Conservation (phyloP, 2,797 vertebrate species). For the Garrulus glandarius region DNA sequence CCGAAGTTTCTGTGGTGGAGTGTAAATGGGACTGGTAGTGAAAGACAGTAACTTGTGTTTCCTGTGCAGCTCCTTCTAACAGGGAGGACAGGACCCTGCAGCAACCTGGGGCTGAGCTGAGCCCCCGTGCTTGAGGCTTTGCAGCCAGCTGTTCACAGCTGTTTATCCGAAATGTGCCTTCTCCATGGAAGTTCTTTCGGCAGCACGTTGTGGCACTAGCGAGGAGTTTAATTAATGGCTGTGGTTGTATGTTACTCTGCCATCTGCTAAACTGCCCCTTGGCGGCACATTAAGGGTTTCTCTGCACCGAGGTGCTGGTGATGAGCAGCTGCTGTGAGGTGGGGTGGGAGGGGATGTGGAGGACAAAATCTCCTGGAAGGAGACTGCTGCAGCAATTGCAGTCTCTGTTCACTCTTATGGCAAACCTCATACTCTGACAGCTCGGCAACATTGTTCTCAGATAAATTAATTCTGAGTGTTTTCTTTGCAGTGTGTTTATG, state of each 20-base stretch:
- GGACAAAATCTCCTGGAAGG: conserved; percentile 63
- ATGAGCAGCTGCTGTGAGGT: conserved; percentile 68
- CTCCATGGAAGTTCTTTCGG: conserved; percentile 32
- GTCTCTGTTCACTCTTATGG: not conserved
- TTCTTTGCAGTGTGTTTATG: not conserved
- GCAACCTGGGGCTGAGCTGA: not conserved
- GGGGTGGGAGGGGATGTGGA: conserved; percentile 29
- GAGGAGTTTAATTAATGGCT: conserved; percentile 68
- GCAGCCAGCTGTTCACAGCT: conserved; percentile 30
- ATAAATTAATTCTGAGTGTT: not conserved
- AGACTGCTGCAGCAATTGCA: conserved; percentile 10
- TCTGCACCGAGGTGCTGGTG: not conserved
- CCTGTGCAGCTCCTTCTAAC: not conserved
- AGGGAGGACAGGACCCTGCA: not conserved
- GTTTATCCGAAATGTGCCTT: conserved; percentile 27
- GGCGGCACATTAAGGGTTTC: conserved; percentile 64
- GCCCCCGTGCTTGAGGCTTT: not conserved
- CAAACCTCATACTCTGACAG: not conserved
- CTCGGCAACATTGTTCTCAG: not conserved
- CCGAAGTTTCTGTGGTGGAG: not conserved
- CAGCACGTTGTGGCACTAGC: conserved; percentile 15
- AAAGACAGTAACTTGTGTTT: not conserved
- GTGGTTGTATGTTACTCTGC: conserved; percentile 71
- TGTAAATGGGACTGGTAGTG: not conserved
- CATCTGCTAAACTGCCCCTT: conserved; percentile 70